Conservation (phyloP, 2,113 vertebrate species). For the Pycnonotus jocosus region DNA sequence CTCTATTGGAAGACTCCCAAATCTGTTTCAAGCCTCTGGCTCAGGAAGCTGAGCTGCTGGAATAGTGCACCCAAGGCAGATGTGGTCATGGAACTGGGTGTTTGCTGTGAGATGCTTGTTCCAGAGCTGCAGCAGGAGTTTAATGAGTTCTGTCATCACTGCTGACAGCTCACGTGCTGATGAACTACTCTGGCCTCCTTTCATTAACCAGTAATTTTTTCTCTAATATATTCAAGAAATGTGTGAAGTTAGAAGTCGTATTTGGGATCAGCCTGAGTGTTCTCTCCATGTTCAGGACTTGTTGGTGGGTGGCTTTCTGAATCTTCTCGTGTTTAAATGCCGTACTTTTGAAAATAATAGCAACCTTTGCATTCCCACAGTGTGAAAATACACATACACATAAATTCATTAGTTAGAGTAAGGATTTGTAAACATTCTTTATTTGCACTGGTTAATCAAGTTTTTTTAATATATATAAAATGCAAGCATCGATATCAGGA, state of each 20-base stretch:
- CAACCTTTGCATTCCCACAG: neutral
- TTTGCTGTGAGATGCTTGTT: neutral
- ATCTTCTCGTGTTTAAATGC: neutral
- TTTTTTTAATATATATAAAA: neutral
- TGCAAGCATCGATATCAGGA: neutral
- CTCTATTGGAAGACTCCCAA: accelerated
- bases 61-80: neutral
- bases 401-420: neutral
- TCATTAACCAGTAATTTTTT: neutral
- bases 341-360: neutral
- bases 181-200: neutral
- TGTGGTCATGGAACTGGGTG: neutral
- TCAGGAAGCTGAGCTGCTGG: neutral
- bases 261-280: neutral
- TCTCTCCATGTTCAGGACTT: neutral
- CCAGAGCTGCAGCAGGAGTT: neutral
- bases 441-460: neutral
- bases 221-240: neutral
- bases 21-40: neutral
- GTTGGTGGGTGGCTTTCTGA: neutral
- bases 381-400: neutral
- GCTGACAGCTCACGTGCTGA: neutral
- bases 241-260: neutral
- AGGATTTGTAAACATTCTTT: neutral
- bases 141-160: neutral